phyloP scores from a whole-genome alignment of 2,797 vertebrate species.

The Vultur gryphus region DNA sequence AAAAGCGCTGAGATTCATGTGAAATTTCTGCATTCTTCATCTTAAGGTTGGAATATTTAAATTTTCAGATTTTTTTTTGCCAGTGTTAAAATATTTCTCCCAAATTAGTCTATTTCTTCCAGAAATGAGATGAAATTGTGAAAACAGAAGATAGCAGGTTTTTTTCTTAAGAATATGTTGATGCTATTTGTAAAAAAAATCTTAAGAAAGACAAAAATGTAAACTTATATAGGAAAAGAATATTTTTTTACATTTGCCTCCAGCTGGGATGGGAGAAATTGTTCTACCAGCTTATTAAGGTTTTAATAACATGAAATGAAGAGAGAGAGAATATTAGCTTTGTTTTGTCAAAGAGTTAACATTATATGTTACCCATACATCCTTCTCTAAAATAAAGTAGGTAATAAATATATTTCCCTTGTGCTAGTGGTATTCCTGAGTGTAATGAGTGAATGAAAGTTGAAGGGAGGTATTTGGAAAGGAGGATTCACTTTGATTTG shows the following conservation, averaged over 20 bases:
- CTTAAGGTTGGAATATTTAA: not conserved
- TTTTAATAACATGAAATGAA: not conserved
- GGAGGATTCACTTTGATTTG: not conserved
- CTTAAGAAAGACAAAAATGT: accelerated
- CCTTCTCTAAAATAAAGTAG: not conserved
- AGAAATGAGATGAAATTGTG: not conserved
- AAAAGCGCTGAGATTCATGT: not conserved
- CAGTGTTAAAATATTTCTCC: not conserved
- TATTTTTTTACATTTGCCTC: not conserved
- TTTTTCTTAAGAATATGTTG: not conserved
- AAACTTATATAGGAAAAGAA: not conserved
- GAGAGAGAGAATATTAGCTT: not conserved
- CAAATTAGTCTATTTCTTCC: not conserved
- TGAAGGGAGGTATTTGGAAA: not conserved
- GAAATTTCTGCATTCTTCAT: not conserved
- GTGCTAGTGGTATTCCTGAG: not conserved
- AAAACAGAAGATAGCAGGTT: not conserved
- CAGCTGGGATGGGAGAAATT: not conserved
- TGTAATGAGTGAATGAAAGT: not conserved
- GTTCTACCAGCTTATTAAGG: not conserved
- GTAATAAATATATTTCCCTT: not conserved
- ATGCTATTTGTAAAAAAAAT: not conserved
- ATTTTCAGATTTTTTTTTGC: not conserved
- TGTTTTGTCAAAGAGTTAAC: not conserved
- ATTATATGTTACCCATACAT: not conserved